Conservation (phyloP, 2,888 invertebrate genomes). For the Brachyopa scutellaris region DNA sequence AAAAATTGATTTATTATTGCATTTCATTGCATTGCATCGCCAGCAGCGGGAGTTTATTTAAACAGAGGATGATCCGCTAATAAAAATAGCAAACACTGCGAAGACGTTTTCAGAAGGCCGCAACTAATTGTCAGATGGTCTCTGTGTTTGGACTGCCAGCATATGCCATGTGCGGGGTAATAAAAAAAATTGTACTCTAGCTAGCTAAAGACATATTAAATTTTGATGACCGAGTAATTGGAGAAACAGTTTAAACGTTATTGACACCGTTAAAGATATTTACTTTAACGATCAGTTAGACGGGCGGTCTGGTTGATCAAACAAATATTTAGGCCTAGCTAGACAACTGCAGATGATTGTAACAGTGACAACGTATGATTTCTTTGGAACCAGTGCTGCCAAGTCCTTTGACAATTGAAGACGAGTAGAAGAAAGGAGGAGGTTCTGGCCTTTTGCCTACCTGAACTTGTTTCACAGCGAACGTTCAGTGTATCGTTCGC, state of each 20-base stretch:
- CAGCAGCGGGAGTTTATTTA: constrained; percentile 47
- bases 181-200: constrained; percentile 12
- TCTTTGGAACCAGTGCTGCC: too few relatives aligned
- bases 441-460: too few relatives aligned
- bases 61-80: constrained; percentile 62
- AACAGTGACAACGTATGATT: too few relatives aligned
- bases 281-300: constrained; percentile 1
- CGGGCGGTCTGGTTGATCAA: not conserved
- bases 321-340: too few relatives aligned
- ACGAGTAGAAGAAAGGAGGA: too few relatives aligned
- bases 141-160: constrained; percentile 33
- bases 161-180: constrained; percentile 44
- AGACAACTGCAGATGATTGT: too few relatives aligned
- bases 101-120: constrained; percentile 22
- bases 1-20: constrained; percentile 70
- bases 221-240: constrained; percentile 39
- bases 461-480: too few relatives aligned
- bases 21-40: too few relatives aligned
- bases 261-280: constrained; percentile 14
- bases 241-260: constrained; percentile 22
- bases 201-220: constrained; percentile 9
- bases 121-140: constrained; percentile 66
- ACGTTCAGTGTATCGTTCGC: too few relatives aligned
- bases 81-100: constrained; percentile 62
- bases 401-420: too few relatives aligned